Evolutionary conservation across 2,888 invertebrate genomes (phyloP).

Genomic region (Auanema sp.): DNA sequence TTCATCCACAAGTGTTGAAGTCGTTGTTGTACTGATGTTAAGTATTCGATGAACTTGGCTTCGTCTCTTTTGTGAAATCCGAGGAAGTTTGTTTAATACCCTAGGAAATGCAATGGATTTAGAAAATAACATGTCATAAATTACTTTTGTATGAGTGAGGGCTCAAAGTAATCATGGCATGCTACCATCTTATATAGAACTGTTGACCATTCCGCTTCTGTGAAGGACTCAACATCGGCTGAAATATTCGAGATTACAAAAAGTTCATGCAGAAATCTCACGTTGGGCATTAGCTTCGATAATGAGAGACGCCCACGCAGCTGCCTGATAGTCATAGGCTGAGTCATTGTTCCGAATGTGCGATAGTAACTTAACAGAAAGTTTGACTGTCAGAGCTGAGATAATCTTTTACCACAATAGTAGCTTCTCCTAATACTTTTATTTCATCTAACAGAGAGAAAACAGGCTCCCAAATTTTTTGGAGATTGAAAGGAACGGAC

Average conservation of each 20-base stretch:
- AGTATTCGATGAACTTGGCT: constrained; percentile 17
- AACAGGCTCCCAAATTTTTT: constrained; percentile 16
- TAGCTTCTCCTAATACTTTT: background rate
- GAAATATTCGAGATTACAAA: constrained; percentile 2
- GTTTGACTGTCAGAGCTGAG: background rate
- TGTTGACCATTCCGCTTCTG: constrained; percentile 9
- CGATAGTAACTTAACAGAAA: background rate
- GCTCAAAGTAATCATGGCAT: background rate
- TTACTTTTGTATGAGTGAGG: constrained; percentile 9
- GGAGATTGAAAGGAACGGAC: constrained; percentile 8
- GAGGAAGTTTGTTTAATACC: constrained; percentile 13
- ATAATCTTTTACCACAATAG: background rate
- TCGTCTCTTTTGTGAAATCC: constrained; percentile 8
- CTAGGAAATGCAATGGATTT: constrained; percentile 2
- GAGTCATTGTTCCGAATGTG: background rate
- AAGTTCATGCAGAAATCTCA: background rate
- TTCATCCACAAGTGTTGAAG: constrained; percentile 3
- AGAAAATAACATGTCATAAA: background rate
- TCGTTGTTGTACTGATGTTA: constrained; percentile 5
- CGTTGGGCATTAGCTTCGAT: background rate
- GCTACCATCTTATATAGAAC: constrained; percentile 13
- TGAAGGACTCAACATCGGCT: constrained; percentile 12
- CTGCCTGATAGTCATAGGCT: background rate
- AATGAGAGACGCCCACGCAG: background rate
- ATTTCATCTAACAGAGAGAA: background rate